These are phyloP conservation scores for Variabilichromis moorii DNA, from an alignment of 2,113 vertebrate genomes.

Conservation along the genomic window DNA sequence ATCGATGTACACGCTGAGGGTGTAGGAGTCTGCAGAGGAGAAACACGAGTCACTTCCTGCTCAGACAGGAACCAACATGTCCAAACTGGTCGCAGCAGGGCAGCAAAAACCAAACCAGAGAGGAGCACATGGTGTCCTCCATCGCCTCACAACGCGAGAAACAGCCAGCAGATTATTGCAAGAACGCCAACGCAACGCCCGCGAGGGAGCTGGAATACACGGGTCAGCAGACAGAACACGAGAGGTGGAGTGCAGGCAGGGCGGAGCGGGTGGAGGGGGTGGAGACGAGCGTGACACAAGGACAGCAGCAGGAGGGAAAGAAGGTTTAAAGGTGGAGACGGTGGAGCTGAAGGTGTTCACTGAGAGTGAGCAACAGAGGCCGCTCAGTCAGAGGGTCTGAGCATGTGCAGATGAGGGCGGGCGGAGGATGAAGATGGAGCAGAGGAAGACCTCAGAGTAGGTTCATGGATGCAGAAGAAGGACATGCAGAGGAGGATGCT, in stretches of 20 bases:
- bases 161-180: background rate
- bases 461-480: background rate
- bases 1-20: constrained; percentile 79
- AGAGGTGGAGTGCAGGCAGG: background rate
- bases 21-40: constrained; percentile 52
- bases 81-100: accelerated
- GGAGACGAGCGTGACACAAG: background rate
- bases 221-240: background rate
- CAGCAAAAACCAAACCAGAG: background rate
- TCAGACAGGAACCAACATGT: background rate
- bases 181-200: background rate
- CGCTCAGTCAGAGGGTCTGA: background rate
- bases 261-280: background rate
- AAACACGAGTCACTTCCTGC: background rate
- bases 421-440: background rate
- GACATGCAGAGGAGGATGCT: background rate
- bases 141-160: background rate
- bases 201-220: background rate
- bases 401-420: background rate
- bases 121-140: background rate
- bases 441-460: background rate
- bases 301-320: background rate
- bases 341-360: background rate
- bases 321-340: background rate
- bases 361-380: background rate